Conservation (phyloP, 1,140 invertebrate genomes). For the Scaptomyza pallida region DNA sequence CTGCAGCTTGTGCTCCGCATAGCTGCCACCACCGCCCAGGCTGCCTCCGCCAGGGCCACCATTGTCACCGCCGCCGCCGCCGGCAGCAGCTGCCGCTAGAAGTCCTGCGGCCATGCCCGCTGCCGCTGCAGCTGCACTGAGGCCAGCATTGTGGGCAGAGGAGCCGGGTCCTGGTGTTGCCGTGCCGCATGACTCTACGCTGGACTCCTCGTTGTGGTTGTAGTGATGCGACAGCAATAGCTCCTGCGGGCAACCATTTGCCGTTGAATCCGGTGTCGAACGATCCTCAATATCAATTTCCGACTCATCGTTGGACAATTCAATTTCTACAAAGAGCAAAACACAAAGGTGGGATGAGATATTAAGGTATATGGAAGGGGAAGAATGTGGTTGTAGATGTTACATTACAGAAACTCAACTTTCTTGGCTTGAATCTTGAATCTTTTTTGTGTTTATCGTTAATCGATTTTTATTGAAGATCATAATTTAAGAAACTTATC, state of each 20-base stretch:
- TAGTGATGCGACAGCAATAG: conserved; percentile 49
- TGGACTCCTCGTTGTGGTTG: conserved; percentile 69
- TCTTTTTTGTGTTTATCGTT: too few relatives aligned
- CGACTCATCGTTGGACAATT: conserved; percentile 80
- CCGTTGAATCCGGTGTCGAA: conserved; percentile 79
- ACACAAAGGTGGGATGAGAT: too few relatives aligned
- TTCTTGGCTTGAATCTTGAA: too few relatives aligned
- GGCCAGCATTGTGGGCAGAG: conserved; percentile 21
- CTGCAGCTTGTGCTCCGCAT: conserved; percentile 75
- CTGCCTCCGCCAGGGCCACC: background rate
- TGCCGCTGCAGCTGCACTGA: conserved; percentile 55
- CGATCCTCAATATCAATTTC: conserved; percentile 83
- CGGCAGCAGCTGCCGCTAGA: conserved; percentile 11
- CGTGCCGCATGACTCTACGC: conserved; percentile 68
- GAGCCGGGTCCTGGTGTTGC: conserved; percentile 46
- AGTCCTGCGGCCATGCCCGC: conserved; percentile 21
- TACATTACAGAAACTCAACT: too few relatives aligned
- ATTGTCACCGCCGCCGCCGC: background rate
- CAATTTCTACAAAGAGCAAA: conserved; percentile 57
- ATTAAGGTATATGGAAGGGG: too few relatives aligned
- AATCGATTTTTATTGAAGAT: too few relatives aligned
- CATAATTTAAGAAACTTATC: too few relatives aligned
- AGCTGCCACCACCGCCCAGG: conserved; percentile 43
- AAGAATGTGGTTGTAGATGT: too few relatives aligned
- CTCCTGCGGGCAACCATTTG: conserved; percentile 65